Conservation (phyloP, 2,113 vertebrate genomes). For the Hiodon tergisus region DNA sequence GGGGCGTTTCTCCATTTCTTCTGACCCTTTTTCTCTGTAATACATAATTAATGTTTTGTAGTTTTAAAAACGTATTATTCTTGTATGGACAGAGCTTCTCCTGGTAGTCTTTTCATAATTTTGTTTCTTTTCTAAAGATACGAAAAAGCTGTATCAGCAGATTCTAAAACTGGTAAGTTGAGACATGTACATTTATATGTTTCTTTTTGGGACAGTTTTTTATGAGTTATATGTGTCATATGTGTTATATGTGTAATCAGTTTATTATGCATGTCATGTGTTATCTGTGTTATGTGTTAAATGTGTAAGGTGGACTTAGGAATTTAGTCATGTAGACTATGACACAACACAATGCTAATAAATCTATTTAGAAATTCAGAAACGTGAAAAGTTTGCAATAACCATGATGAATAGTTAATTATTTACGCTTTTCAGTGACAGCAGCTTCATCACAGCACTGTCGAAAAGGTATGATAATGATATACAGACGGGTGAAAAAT, state of each 20-base stretch:
- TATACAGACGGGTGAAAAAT: background rate
- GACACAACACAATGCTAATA: background rate
- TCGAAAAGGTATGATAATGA: background rate
- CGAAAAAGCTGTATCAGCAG: slow-evolving; percentile 17
- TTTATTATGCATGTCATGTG: background rate
- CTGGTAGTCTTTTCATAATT: background rate
- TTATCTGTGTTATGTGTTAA: background rate
- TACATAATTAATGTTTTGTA: background rate
- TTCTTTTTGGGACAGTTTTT: background rate
- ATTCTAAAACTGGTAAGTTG: slow-evolving; percentile 50
- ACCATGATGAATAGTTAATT: slow-evolving; percentile 5
- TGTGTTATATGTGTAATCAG: no score
- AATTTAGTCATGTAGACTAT: background rate
- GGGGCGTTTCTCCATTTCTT: no score
- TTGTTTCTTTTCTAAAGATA: slow-evolving; percentile 41
- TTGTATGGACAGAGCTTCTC: background rate
- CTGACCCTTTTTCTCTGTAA: no score
- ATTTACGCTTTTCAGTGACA: background rate
- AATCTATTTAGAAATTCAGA: slow-evolving; percentile 16
- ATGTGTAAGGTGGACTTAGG: background rate
- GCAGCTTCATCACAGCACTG: background rate
- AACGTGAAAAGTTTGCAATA: background rate
- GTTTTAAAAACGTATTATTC: background rate
- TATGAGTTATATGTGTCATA: no score
- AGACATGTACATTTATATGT: background rate